These are phyloP conservation scores for Lutraria lutraria DNA, from an alignment of 2,888 invertebrate genomes.

Conservation along the genomic window DNA sequence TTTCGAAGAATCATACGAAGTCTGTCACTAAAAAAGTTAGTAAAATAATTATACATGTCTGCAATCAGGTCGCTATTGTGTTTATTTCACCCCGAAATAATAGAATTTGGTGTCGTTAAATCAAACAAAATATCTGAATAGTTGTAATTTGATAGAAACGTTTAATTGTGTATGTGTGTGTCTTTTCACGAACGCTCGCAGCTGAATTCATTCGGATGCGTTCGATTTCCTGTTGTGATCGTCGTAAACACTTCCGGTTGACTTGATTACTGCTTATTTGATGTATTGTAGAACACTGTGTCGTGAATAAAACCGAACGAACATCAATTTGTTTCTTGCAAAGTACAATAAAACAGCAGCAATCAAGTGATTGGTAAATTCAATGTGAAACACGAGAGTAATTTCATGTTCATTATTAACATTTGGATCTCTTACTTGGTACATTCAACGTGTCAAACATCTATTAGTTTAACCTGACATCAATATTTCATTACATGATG, in stretches of 20 bases:
- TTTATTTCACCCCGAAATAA: not conserved
- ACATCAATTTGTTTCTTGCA: conserved; percentile 21
- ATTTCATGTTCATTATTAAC: not conserved
- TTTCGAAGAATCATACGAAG: too few relatives aligned
- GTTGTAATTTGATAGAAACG: conserved; percentile 11
- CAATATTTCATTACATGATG: too few relatives aligned
- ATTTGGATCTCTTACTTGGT: not conserved
- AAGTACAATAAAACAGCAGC: not conserved
- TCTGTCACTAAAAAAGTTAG: not conserved
- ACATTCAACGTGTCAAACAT: not conserved
- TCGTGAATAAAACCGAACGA: conserved; percentile 6
- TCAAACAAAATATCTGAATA: not conserved
- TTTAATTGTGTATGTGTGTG: conserved; percentile 13
- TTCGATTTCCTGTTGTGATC: conserved; percentile 25
- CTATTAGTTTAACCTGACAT: too few relatives aligned
- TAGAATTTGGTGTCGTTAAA: not conserved
- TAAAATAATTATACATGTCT: not conserved
- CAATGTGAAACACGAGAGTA: not conserved
- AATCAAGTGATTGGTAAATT: not conserved
- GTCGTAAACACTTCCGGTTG: conserved; percentile 21
- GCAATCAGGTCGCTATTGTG: not conserved
- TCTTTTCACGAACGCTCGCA: conserved; percentile 6
- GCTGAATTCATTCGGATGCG: conserved; percentile 16
- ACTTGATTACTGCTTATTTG: conserved; percentile 14
- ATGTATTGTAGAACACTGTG: not conserved